A percentile compares a stretch with the other conserved stretches of the same genome.
These are phyloP conservation scores for Hephaestus fuliginosus DNA, from an alignment of 2,797 vertebrate species.

Conservation along the genomic window DNA sequence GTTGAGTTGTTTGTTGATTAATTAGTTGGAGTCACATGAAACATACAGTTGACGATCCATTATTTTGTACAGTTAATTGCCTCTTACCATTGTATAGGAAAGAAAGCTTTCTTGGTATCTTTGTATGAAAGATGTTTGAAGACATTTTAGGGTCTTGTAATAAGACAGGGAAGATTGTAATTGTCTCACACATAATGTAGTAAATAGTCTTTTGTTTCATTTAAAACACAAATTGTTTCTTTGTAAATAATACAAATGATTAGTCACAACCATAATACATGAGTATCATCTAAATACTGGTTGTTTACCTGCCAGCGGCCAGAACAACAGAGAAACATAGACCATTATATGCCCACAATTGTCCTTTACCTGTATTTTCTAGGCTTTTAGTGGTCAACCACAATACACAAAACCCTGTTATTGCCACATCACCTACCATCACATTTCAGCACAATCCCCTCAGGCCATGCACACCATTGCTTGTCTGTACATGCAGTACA, in stretches of 20 bases:
- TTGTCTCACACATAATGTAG: not conserved
- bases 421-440: slow-evolving; percentile 43
- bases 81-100: not conserved
- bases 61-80: not conserved
- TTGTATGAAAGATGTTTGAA: not conserved
- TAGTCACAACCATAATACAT: not conserved
- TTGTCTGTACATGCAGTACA: slow-evolving; percentile 54
- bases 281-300: not conserved
- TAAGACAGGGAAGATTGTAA: not conserved
- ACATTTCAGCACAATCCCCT: slow-evolving; percentile 46
- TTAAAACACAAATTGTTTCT: not conserved
- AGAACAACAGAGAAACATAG: not conserved
- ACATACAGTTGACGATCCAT: not conserved
- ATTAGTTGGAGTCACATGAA: not conserved
- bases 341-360: not conserved
- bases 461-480: slow-evolving; percentile 37
- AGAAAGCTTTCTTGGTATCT: not conserved
- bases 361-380: slow-evolving; percentile 3
- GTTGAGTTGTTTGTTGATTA: not conserved
- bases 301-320: not conserved
- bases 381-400: slow-evolving; percentile 33
- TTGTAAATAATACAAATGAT: not conserved
- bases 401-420: slow-evolving; percentile 24
- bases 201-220: not conserved
- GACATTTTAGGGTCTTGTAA: not conserved